These are phyloP conservation scores for Origma solitaria DNA, from an alignment of 2,113 vertebrate genomes.

Conservation along the genomic window DNA sequence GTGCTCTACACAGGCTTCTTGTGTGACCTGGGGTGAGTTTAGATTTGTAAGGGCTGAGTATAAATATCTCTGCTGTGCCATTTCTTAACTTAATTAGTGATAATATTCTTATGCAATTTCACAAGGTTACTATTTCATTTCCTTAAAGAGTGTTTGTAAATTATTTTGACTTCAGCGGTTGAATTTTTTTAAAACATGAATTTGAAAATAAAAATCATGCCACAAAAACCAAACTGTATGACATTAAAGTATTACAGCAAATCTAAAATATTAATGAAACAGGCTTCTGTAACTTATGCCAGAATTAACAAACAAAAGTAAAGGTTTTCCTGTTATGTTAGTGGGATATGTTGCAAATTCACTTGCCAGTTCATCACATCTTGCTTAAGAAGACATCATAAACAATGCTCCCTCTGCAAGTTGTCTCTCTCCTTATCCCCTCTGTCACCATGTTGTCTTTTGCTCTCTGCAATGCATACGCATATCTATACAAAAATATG, in stretches of 20 bases:
- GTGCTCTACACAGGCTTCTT: not conserved
- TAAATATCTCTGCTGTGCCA: not conserved
- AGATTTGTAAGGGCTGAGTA: not conserved
- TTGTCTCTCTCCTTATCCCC: not conserved
- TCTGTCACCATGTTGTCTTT: not conserved
- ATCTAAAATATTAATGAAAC: not conserved
- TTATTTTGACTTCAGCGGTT: not conserved
- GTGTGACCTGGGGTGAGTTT: not conserved
- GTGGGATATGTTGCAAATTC: not conserved
- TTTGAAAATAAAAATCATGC: not conserved
- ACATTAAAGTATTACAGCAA: not conserved
- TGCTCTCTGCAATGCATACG: not conserved
- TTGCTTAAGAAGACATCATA: not conserved
- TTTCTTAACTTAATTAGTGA: not conserved
- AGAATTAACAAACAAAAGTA: not conserved
- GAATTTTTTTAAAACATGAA: not conserved
- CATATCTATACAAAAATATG: not conserved
- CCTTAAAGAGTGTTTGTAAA: not conserved
- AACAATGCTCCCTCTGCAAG: not conserved
- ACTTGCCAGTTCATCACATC: not conserved
- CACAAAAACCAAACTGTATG: not conserved
- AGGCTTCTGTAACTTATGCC: not conserved
- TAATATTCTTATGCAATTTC: not conserved
- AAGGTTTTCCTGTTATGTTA: not conserved
- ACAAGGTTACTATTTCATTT: not conserved